A percentile compares a stretch with the other conserved stretches of the same genome.
Evolutionary conservation across 2,113 vertebrate species (phyloP).

Genomic region (Scartelaos histophorus): DNA sequence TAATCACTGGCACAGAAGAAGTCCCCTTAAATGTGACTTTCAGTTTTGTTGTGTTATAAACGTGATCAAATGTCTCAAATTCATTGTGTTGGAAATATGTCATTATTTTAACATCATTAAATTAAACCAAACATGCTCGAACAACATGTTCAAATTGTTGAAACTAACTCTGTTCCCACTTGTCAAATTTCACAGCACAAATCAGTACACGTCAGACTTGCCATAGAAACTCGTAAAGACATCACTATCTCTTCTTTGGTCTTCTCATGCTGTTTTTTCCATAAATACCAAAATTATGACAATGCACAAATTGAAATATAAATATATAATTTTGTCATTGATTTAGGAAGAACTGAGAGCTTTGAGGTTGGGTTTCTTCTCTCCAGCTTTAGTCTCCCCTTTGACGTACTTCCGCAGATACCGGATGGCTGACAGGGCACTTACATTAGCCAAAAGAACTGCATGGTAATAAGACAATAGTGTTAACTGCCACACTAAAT

Average conservation of each 20-base stretch:
- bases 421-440: constrained; percentile 89
- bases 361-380: constrained; percentile 30
- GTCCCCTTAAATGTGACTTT: constrained; percentile 14
- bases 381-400: constrained; percentile 39
- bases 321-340: constrained; percentile 2
- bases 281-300: not conserved
- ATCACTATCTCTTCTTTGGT: constrained; percentile 37
- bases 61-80: not conserved
- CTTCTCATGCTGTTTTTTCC: constrained; percentile 9
- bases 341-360: constrained; percentile 15
- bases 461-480: constrained; percentile 42
- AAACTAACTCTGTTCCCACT: constrained; percentile 23
- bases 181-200: constrained; percentile 5
- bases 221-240: not conserved
- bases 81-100: too few relatives aligned
- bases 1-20: constrained; percentile 40
- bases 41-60: not conserved
- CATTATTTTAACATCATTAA: not conserved
- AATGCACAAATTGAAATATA: not conserved
- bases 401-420: constrained; percentile 83
- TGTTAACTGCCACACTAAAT: not conserved
- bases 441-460: constrained; percentile 92
- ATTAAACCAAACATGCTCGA: constrained; percentile 16
- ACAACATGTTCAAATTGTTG: not conserved
- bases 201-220: constrained; percentile 15